A percentile compares a stretch with the other conserved stretches of the same genome.
Evolutionary conservation across 2,888 invertebrate species (phyloP).

Genomic region (Acanthosepion esculentum): DNA sequence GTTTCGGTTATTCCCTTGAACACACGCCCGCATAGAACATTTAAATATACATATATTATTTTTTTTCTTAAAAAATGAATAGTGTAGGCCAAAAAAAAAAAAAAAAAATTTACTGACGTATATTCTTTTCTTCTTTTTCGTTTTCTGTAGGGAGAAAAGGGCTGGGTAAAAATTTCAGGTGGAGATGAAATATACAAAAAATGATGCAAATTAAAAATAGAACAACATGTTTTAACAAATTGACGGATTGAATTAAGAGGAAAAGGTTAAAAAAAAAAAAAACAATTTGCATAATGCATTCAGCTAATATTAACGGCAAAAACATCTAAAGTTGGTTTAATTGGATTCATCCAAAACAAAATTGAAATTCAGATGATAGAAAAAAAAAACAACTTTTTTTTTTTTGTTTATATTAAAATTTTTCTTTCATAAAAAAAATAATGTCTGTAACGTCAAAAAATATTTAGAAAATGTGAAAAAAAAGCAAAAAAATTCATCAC

Average conservation of each 20-base stretch:
- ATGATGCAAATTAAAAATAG: background rate
- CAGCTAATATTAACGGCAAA: background rate
- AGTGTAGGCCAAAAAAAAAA: background rate
- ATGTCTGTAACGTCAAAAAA: background rate
- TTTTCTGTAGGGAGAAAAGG: too few species aligned
- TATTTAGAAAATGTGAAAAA: background rate
- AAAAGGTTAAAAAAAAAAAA: background rate
- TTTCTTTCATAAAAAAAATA: conserved; percentile 15
- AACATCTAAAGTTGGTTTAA: background rate
- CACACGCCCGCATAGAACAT: background rate
- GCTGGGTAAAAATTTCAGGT: background rate
- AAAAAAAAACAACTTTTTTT: background rate
- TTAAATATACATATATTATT: background rate
- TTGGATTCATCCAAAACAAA: background rate
- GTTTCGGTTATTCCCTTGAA: background rate
- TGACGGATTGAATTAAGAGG: background rate
- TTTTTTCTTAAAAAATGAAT: background rate
- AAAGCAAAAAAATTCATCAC: background rate
- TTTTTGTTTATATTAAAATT: background rate
- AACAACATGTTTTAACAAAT: background rate
- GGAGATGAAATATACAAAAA: conserved; percentile 23
- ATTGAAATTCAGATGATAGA: background rate
- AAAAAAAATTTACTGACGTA: background rate
- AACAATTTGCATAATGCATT: background rate
- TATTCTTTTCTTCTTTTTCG: background rate